Evolutionary conservation across 1,140 invertebrate genomes (phyloP), one percentile per base, ranked within the genome.

Genomic region (Drosophila punjabiensis): DNA sequence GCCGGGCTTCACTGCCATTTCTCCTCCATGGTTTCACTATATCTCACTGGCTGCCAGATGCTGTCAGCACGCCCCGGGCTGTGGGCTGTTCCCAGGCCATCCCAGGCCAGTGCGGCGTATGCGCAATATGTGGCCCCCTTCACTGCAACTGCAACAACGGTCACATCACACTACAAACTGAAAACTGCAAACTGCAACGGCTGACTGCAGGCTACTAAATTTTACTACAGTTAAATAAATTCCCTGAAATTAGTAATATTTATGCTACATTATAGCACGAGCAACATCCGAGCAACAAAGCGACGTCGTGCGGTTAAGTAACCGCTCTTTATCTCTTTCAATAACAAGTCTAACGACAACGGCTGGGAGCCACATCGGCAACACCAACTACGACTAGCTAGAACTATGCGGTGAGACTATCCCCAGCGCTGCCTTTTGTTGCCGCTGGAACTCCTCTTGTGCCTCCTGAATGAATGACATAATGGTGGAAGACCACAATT

Each of bases 401-500:
- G 45, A 76, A 80, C 73, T 74, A 81, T 69, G 87, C 85, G 81
- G 62, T 76, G 67, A 28, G 37, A 70, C 67, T 65, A 67, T 80
- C 60, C 71, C 61, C 74, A 68, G 45, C 45, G 61, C 52, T 59
- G 63, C 70, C 41, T 70, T 53, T 60, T 59, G 74, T 65, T 85
- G 50, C 37, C 52, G 55, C 65, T 76, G 68, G 39, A 48, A 60
- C 69, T 63, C 35, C 59, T 48, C 66, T 28, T 39, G 55, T 39
- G 61, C 35, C 73, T 56, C 55, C 55, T 65, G 83, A 83, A 82
- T 89, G 86, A 82, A 89, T 85, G 85, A 90, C 85, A 88, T 90
- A 90, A 88, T 88, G 85, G 86, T 89, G 86, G 85, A 88, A 88
- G 86, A 88, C 85, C 86, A 89, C 85, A 88, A 88, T 88, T 88